phyloP scores from a whole-genome alignment of 2,888 invertebrate species.

The Drosophila sordidula region DNA sequence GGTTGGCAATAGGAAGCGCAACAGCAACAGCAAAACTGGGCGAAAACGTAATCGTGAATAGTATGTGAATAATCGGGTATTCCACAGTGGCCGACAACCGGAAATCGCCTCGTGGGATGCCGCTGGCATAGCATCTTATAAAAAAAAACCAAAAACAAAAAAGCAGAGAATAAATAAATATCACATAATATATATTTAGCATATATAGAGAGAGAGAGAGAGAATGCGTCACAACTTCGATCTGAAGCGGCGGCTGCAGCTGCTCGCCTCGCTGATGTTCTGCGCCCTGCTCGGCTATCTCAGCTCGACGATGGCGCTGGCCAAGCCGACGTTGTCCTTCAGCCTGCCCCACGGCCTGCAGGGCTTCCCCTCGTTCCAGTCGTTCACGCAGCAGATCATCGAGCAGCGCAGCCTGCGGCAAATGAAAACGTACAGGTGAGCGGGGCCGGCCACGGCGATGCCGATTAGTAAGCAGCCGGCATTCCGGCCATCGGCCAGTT shows the following conservation, averaged over 20 bases:
- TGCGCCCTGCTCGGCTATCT: slow-evolving; percentile 80
- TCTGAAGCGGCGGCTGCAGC: slow-evolving; percentile 72
- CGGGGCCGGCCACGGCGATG: not conserved
- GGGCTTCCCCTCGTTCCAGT: slow-evolving; percentile 83
- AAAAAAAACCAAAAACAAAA: too few species aligned
- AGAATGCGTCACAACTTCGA: slow-evolving; percentile 56
- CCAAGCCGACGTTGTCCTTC: slow-evolving; percentile 84
- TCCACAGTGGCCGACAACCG: too few species aligned
- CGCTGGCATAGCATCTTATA: slow-evolving; percentile 25
- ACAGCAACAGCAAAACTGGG: slow-evolving; percentile 8
- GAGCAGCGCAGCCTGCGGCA: slow-evolving; percentile 83
- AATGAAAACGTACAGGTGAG: slow-evolving; percentile 85
- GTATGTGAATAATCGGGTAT: not conserved
- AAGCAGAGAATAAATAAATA: too few species aligned
- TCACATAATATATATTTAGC: not conserved
- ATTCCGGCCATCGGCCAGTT: slow-evolving; percentile 3
- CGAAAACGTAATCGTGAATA: too few species aligned
- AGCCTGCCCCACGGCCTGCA: slow-evolving; percentile 82
- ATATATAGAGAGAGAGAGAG: too few species aligned
- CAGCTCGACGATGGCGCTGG: slow-evolving; percentile 76
- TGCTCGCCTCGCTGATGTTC: slow-evolving; percentile 73
- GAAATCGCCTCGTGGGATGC: slow-evolving; percentile 18
- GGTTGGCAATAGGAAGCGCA: not conserved
- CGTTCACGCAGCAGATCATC: slow-evolving; percentile 84
- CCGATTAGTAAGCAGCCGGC: slow-evolving; percentile 28